phyloP scores from a whole-genome alignment of 2,797 vertebrate species.

The Cyprinodon diabolis region DNA sequence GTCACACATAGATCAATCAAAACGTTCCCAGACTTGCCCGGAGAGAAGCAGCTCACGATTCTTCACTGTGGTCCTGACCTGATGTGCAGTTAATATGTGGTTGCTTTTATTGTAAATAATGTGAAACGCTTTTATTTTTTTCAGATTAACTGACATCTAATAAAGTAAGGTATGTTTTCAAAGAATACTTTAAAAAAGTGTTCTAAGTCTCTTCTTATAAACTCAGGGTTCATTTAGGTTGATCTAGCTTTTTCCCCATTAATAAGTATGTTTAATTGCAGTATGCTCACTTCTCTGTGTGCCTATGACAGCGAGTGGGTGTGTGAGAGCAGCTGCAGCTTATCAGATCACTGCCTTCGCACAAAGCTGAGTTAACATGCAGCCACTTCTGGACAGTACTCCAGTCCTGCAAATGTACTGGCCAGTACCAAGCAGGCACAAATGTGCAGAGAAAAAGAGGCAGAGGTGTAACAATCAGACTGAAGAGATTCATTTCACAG shows the following conservation, averaged over 20 bases:
- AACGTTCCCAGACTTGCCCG: not conserved
- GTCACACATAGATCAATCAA: not conserved
- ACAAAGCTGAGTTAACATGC: constrained; percentile 35
- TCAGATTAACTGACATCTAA: not conserved
- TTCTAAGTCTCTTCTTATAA: constrained; percentile 3
- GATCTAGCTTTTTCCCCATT: constrained; percentile 12
- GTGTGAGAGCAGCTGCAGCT: constrained; percentile 74
- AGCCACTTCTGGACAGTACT: constrained; percentile 38
- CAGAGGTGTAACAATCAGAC: not conserved
- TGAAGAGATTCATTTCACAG: constrained; percentile 2
- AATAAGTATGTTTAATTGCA: constrained; percentile 70
- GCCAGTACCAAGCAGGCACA: constrained; percentile 11
- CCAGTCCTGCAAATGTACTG: constrained; percentile 19
- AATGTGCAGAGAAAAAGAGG: not conserved
- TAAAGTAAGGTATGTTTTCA: not conserved
- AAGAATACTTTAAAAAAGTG: not conserved
- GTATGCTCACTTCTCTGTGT: constrained; percentile 42
- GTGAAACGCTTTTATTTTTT: not conserved
- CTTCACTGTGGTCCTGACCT: not conserved
- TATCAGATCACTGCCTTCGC: constrained; percentile 66
- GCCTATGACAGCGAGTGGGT: constrained; percentile 68
- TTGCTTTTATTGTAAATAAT: not conserved
- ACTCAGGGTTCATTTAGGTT: constrained; percentile 15
- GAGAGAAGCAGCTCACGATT: not conserved
- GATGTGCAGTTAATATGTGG: not conserved